Base-by-base conservation (phyloP, 2,797 vertebrate genomes). In the Craterocephalus amniculus region DNA sequence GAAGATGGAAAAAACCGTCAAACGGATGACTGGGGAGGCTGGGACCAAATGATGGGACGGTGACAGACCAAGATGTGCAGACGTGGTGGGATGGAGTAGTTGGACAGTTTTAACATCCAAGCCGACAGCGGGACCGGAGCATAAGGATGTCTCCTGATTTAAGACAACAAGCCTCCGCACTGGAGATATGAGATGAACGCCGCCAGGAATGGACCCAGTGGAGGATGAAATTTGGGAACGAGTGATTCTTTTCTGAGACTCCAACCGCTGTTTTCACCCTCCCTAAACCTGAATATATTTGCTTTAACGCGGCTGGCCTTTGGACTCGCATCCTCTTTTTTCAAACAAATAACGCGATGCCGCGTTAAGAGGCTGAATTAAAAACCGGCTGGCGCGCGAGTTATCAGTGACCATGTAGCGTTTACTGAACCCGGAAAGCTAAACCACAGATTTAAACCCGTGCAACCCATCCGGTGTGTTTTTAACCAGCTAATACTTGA, bases 121-220 rank as follows among this genome's bases (percentile, higher is more conserved):
- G 75, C 80, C 82, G 70, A 68, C 75, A 75, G 24, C 80, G 76
- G 87, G 88, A 86, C 87, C 10, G 80, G 72, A 72, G 76, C 84
- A n/a, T n/a, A 81, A 74, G 80, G 83, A 83, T 82, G 84, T 71
- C 26, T 88, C 67, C 72, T 69, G n/a, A 67, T 64, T 18, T 32
- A 72, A 85, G 72, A 70, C 83, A 74, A 36, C 88, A 43, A 63
- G 80, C 78, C 74, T 83, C 72, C 56, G 79, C 84, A 74, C 63
- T 35, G 82, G 76, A 70, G 69, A 84, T 62, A 36, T 74, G 78
- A 86, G 71, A 80, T 58, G 83, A 84, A 67, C 75, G 70, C 80
- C 63, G 59, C 69, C 70, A 45, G 80, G 65, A 67, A 52, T 35
- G 76, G 81, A 87, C 58, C 82, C 65, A 74, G 70, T 40, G 68